Conservation (phyloP, 1,140 invertebrate species). For the Drosophila repletoides region DNA sequence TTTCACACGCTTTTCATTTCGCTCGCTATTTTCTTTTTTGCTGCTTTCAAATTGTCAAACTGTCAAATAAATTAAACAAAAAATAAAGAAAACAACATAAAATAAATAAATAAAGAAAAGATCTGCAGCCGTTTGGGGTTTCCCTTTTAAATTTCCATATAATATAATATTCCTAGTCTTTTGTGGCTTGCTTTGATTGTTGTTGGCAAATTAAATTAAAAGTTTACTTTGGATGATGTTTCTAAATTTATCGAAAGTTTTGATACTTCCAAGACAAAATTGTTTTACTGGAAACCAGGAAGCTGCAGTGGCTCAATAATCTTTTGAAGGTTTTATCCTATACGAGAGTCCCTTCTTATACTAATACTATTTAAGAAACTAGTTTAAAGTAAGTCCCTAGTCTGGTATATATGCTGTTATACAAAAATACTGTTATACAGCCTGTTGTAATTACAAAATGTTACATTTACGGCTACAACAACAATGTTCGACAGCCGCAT, state of each 20-base stretch:
- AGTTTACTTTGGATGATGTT: slow-evolving; percentile 6
- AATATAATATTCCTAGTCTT: slow-evolving; percentile 45
- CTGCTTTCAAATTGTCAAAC: slow-evolving; percentile 79
- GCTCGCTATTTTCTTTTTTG: slow-evolving; percentile 43
- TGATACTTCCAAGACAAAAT: slow-evolving; percentile 5
- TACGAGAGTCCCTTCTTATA: too few relatives aligned
- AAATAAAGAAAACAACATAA: slow-evolving; percentile 21
- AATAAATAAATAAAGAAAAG: slow-evolving; percentile 51
- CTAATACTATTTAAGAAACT: too few relatives aligned
- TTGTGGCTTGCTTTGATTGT: slow-evolving; percentile 63
- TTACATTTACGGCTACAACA: background rate
- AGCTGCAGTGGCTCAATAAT: too few relatives aligned
- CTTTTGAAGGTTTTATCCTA: too few relatives aligned
- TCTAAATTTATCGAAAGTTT: background rate
- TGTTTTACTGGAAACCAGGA: background rate
- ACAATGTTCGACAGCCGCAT: background rate
- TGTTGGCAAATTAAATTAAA: slow-evolving; percentile 24
- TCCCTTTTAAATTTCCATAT: slow-evolving; percentile 36
- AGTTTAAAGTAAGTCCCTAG: too few relatives aligned
- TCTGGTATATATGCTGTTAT: slow-evolving; percentile 3
- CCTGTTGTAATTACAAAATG: slow-evolving; percentile 1
- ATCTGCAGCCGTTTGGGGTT: slow-evolving; percentile 46
- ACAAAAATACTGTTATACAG: background rate
- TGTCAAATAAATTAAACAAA: slow-evolving; percentile 75
- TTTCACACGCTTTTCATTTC: slow-evolving; percentile 62